Base-by-base conservation (phyloP, 2,113 vertebrate genomes). In the Trochalopteron elliotii region DNA sequence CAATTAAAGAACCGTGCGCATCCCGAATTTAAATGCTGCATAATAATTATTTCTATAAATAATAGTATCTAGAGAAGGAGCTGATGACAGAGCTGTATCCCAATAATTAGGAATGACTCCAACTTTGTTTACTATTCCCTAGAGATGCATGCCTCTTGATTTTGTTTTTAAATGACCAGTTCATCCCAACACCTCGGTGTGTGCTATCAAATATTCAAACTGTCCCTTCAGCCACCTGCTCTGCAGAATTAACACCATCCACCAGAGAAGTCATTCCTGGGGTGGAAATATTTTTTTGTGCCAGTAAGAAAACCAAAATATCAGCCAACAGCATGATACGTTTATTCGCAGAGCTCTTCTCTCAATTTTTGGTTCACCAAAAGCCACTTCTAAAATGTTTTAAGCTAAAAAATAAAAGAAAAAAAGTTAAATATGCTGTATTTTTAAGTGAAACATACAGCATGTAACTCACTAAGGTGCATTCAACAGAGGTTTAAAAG, bases 101-200 rank as follows among this genome's bases (percentile, higher is more conserved):
- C 93, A 97, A 84, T 90, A 95, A 71, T 90, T 93, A 85, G 65
- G 89, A 87, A 59, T 83, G 64, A 89, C 96, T 97, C 82, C 93
- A 94, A 40, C 94, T 85, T 91, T 97, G 97, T 97, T 97, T 97
- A 97, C 92, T 90, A 75, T 95, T 93, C 92, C 79, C 94, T 96
- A 88, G 88, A 94, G 91, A 85, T 92, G 87, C 65, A 89, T 93
- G 79, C 57, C 82, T 91, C 70, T 87, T 96, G 95, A 57, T 95
- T 95, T 90, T 83, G 80, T 94, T 97, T 96, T 81, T 24, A 88
- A 91, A 91, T 78, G 83, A 78, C 90, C 79, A 14, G 83, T 57
- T 84, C 88, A 88, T 61, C 83, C 85, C 67, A 91, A 80, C 71
- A 75, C 44, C 69, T 92, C 20, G 2, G 71, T 90, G 68, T 33